Evolutionary conservation across 2,888 invertebrate genomes (phyloP).

Genomic region (Drosophila stalkeri): DNA sequence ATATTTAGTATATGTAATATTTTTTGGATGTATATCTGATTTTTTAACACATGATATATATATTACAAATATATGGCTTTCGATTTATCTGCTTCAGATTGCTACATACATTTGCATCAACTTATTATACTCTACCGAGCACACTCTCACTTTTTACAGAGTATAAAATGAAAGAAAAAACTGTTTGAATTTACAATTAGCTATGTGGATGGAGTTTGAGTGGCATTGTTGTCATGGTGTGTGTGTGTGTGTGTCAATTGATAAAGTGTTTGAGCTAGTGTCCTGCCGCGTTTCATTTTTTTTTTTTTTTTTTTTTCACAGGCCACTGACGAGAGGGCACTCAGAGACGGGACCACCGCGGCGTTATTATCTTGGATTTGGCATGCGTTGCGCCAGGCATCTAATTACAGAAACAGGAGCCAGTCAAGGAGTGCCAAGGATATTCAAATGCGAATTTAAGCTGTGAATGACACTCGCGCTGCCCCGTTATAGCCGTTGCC

Average conservation of each 20-base stretch:
- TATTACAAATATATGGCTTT: too few relatives aligned
- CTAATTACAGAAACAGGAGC: slow-evolving; percentile 72
- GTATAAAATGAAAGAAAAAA: slow-evolving; percentile 37
- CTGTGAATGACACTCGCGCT: slow-evolving; percentile 70
- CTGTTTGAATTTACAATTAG: slow-evolving; percentile 81
- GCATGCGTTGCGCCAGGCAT: slow-evolving; percentile 72
- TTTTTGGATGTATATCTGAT: too few relatives aligned
- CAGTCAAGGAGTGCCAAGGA: slow-evolving; percentile 21
- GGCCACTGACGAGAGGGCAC: slow-evolving; percentile 75
- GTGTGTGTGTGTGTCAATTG: slow-evolving; percentile 61
- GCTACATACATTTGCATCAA: neutral
- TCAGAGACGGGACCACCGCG: slow-evolving; percentile 71
- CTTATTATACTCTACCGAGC: neutral
- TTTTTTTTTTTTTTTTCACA: slow-evolving; percentile 56
- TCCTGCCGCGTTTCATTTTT: slow-evolving; percentile 66
- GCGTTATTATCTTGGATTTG: slow-evolving; percentile 76
- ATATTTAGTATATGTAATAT: too few relatives aligned
- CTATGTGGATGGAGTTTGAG: slow-evolving; percentile 50
- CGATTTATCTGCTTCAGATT: too few relatives aligned
- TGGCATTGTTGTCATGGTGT: slow-evolving; percentile 68
- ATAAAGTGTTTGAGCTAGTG: slow-evolving; percentile 70
- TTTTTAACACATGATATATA: too few relatives aligned
- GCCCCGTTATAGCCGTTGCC: slow-evolving; percentile 48
- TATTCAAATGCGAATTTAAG: slow-evolving; percentile 59
- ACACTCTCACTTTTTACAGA: neutral